These are phyloP conservation scores for Drosophila willistoni DNA, from an alignment of 1,140 invertebrate genomes.

Conservation along the genomic window DNA sequence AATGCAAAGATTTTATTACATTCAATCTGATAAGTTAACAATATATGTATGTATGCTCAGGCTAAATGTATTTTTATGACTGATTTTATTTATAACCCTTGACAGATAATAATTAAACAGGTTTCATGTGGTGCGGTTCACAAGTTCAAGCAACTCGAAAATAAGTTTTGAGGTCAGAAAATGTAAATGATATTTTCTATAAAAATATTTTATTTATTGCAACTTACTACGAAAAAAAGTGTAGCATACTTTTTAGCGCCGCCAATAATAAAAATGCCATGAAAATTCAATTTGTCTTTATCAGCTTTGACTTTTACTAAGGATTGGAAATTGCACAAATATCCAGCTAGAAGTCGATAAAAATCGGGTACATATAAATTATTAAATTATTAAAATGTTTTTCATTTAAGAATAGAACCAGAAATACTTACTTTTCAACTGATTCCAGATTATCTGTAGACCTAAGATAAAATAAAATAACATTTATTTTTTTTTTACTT, in stretches of 20 bases:
- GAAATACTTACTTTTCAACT: too few species aligned
- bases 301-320: too few species aligned
- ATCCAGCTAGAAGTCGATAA: too few species aligned
- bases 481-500: slow-evolving; percentile 40
- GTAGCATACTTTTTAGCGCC: neutral
- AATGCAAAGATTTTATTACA: neutral
- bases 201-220: neutral
- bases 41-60: neutral
- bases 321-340: too few species aligned
- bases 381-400: too few species aligned
- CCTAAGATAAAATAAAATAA: too few species aligned
- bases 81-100: neutral
- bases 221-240: neutral
- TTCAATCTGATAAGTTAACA: neutral
- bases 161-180: slow-evolving; percentile 4
- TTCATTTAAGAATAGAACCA: too few species aligned
- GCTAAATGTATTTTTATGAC: slow-evolving; percentile 2
- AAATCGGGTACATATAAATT: too few species aligned
- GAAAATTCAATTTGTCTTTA: neutral
- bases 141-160: slow-evolving; percentile 10
- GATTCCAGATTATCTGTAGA: too few species aligned
- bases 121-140: neutral
- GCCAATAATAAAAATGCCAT: neutral
- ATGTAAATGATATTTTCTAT: slow-evolving; percentile 6
- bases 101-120: slow-evolving; percentile 2